Evolutionary conservation across 23 tunicate species (phyloP), one percentile per base, ranked within the genome.

Genomic region (Pegea sp.): DNA sequence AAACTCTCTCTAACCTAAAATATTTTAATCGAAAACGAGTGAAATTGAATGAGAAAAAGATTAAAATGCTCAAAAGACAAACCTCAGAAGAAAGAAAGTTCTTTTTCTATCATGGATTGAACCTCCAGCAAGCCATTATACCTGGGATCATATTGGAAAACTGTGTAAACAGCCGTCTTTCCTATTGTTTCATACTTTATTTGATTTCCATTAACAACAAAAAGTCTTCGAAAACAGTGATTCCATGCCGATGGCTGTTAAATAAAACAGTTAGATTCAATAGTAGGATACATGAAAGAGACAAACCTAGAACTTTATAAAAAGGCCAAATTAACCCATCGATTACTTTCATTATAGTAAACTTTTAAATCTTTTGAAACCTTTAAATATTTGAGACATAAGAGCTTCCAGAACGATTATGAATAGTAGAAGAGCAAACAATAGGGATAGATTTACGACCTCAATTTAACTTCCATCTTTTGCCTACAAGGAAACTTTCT

Each of bases 111-210:
- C 27, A 89, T 66, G 4, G 76, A 51, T 24, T 56, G 50, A 3
- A 77, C 90, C 24, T 76, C 66, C 4, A 70, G 65, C 98, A 90
- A 89, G 31, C 67, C 66, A 59, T 89, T 89, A 38, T 76, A 76
- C 44, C 98, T 30, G 1, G 98, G 98, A 30, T 89, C 98, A 51
- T 76, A 89, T 42, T 90, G 75, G 43, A 77, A 89, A 26, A 89
- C 98, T 11, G 98, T 89, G 53, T 89, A 90, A 18, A 89, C 98
- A 1, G 98, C 98, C 29, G 98, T 89, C 50, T 89, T 89, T 2
- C 98, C 98, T 56, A 77, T 89, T 25, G 98, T 89, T 67, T 89
- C 90, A 53, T 89, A 89, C 30, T 89, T 89, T 50, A 90, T 89
- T 51, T 89, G 98, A 5, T 90, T 90, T 13, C 98, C 98, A 38